Conservation (phyloP, 1,140 invertebrate species). For the Drosophila tani region DNA sequence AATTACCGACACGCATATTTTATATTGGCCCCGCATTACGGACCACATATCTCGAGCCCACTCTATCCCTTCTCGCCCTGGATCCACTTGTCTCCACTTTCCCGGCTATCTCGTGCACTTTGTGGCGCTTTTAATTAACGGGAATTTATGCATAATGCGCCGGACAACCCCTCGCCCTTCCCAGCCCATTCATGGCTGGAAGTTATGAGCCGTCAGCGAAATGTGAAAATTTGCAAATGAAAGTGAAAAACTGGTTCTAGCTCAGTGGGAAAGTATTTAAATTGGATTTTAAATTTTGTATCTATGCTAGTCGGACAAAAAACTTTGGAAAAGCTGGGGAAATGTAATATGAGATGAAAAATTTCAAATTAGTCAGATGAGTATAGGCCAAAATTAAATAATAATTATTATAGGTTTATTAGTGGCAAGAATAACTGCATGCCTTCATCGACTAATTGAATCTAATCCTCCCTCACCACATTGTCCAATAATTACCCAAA, state of each 20-base stretch:
- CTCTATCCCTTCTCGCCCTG: conserved; percentile 5
- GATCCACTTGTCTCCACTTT: conserved; percentile 9
- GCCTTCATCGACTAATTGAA: conserved; percentile 48
- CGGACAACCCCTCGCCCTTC: conserved; percentile 11
- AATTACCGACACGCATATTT: conserved; percentile 81
- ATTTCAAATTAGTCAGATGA: conserved; percentile 1
- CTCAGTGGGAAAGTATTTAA: conserved; percentile 45
- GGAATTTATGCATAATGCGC: conserved; percentile 76
- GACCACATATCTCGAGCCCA: conserved; percentile 17
- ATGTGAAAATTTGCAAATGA: conserved; percentile 63
- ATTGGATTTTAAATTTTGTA: conserved; percentile 25
- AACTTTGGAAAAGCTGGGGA: background rate
- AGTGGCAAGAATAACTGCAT: conserved; percentile 13
- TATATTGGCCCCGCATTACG: conserved; percentile 76
- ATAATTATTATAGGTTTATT: background rate
- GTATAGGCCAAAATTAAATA: too few species aligned
- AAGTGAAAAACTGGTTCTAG: conserved; percentile 31
- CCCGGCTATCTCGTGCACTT: conserved; percentile 52
- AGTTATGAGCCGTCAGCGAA: conserved; percentile 65
- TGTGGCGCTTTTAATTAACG: conserved; percentile 78
- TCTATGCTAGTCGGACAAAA: background rate
- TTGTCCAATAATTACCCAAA: conserved; percentile 37
- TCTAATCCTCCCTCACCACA: conserved; percentile 17
- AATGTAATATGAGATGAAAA: background rate
- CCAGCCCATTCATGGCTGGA: conserved; percentile 29